Evolutionary conservation across 2,113 vertebrate genomes (phyloP).

Genomic region (Crotophaga sulcirostris): DNA sequence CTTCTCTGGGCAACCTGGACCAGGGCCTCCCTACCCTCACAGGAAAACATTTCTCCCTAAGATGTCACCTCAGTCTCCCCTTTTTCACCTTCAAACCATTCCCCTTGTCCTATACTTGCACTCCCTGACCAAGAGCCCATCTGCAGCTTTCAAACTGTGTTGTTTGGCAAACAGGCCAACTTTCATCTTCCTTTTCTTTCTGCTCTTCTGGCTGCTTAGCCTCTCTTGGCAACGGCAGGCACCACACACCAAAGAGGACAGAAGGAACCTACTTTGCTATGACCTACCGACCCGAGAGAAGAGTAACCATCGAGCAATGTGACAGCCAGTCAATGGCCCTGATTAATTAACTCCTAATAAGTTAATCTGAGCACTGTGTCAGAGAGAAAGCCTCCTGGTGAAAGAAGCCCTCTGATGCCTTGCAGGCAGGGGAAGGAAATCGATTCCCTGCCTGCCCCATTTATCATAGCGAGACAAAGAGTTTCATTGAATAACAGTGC

Average conservation of each 20-base stretch:
- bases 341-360: conserved; percentile 72
- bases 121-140: too few relatives aligned
- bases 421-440: conserved; percentile 30
- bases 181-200: background rate
- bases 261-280: background rate
- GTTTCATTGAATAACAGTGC: background rate
- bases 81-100: too few relatives aligned
- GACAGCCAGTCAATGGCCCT: conserved; percentile 55
- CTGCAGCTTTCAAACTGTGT: too few relatives aligned
- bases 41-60: too few relatives aligned
- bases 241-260: background rate
- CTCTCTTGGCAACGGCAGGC: background rate
- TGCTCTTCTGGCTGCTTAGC: background rate
- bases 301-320: background rate
- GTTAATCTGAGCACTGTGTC: conserved; percentile 46
- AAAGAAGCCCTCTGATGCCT: background rate
- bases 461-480: background rate
- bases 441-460: conserved; percentile 23
- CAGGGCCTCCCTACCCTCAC: too few relatives aligned
- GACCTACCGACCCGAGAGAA: background rate
- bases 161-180: background rate
- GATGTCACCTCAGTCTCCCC: too few relatives aligned
- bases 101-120: too few relatives aligned
- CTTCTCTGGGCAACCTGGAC: too few relatives aligned
- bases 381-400: conserved; percentile 24